Conservation (phyloP, 1,140 invertebrate genomes). For the Plectrocnemia conspersa region DNA sequence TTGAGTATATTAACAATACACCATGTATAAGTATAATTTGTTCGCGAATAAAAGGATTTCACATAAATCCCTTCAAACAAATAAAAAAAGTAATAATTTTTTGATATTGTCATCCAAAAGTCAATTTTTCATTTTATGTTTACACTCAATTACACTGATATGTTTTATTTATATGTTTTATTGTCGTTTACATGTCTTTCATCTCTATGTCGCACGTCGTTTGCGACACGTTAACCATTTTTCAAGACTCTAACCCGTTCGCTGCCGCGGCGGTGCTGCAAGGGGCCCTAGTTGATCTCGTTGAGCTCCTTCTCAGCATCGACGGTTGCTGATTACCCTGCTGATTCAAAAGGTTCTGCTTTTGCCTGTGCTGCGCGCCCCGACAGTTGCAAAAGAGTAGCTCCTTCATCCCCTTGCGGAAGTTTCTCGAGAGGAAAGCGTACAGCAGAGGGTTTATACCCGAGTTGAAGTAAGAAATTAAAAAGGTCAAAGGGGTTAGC, state of each 20-base stretch:
- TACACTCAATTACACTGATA: too few relatives aligned
- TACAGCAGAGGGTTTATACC: slow-evolving; percentile 81
- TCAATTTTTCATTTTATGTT: too few relatives aligned
- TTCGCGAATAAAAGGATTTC: too few relatives aligned
- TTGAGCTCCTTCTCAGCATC: slow-evolving; percentile 46
- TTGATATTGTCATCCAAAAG: too few relatives aligned
- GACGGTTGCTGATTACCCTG: slow-evolving; percentile 36
- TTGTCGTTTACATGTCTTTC: slow-evolving; percentile 21
- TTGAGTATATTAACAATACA: too few relatives aligned
- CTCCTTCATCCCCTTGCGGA: slow-evolving; percentile 65
- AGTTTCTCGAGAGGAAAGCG: slow-evolving; percentile 76
- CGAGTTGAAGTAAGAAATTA: slow-evolving; percentile 79
- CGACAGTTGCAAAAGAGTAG: slow-evolving; percentile 55
- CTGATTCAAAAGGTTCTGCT: slow-evolving; percentile 44
- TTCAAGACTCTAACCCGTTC: slow-evolving; percentile 48
- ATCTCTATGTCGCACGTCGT: slow-evolving; percentile 19
- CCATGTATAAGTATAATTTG: too few relatives aligned
- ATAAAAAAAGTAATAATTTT: too few relatives aligned
- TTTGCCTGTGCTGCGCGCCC: slow-evolving; percentile 42
- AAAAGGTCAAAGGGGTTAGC: slow-evolving; percentile 73
- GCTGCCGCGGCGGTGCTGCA: slow-evolving; percentile 50
- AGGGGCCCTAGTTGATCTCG: slow-evolving; percentile 48
- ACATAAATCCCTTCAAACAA: too few relatives aligned
- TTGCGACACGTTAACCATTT: slow-evolving; percentile 41
- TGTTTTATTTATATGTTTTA: too few relatives aligned